These are phyloP conservation scores for Empidonax alnorum DNA, from an alignment of 2,113 vertebrate species.

Conservation along the genomic window DNA sequence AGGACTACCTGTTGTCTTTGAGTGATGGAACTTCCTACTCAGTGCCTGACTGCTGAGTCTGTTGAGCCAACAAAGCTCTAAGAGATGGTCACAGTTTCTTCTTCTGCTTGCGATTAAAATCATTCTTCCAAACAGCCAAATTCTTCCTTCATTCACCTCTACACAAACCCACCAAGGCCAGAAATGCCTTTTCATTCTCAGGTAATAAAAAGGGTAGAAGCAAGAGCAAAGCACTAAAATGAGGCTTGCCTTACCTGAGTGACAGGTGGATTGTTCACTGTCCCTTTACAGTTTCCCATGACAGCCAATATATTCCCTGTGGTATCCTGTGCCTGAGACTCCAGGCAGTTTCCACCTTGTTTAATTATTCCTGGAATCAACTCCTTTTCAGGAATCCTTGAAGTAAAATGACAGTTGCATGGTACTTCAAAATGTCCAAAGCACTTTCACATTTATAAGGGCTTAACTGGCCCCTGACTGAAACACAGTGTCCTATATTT, in stretches of 20 bases:
- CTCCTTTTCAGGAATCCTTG: conserved; percentile 93
- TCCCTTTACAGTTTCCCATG: conserved; percentile 84
- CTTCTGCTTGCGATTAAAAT: neutral
- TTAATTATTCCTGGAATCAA: conserved; percentile 86
- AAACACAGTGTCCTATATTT: neutral
- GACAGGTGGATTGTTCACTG: conserved; percentile 77
- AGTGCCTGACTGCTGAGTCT: neutral
- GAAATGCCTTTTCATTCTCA: neutral
- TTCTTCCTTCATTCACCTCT: neutral
- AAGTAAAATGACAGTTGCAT: conserved; percentile 15
- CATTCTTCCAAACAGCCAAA: neutral
- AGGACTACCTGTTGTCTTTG: neutral
- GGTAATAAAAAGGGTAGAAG: neutral
- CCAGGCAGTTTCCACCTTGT: conserved; percentile 88
- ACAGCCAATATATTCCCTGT: conserved; percentile 74
- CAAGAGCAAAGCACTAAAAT: neutral
- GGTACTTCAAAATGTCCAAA: neutral
- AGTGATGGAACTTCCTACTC: neutral
- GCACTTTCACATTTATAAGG: neutral
- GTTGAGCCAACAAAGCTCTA: neutral
- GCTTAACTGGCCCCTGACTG: neutral
- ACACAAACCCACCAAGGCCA: neutral
- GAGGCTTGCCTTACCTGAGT: conserved; percentile 82
- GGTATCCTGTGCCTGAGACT: conserved; percentile 82
- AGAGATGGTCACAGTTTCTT: neutral